These are phyloP conservation scores for Campoletis sonorensis DNA, from an alignment of 1,140 invertebrate genomes.

Conservation along the genomic window DNA sequence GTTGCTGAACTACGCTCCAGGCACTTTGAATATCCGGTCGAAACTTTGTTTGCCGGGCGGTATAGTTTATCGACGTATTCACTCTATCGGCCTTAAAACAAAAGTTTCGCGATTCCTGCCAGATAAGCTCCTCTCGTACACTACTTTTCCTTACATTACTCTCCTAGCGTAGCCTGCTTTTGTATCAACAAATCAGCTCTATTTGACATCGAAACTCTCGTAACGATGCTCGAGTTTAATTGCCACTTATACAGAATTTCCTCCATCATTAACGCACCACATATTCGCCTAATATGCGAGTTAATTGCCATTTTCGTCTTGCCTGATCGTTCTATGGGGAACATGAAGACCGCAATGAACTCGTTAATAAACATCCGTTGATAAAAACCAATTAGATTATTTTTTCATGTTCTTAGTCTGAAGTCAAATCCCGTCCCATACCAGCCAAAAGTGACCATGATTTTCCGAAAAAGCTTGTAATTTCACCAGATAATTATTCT, in stretches of 20 bases:
- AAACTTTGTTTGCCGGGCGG: background rate
- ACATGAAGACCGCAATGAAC: background rate
- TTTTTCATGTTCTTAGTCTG: too few relatives aligned
- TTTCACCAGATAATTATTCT: too few relatives aligned
- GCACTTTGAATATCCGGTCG: slow-evolving; percentile 12
- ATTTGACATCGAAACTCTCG: background rate
- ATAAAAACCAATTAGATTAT: too few relatives aligned
- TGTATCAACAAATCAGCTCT: background rate
- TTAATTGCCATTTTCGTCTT: background rate
- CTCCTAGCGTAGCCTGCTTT: background rate
- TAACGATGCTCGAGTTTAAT: background rate
- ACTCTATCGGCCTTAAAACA: background rate
- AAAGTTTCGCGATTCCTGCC: background rate
- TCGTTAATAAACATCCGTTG: too few relatives aligned
- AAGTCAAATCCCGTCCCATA: too few relatives aligned
- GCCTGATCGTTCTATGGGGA: background rate
- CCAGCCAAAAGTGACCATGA: too few relatives aligned
- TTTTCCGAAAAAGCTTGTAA: too few relatives aligned
- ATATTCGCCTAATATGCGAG: background rate
- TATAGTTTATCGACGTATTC: background rate
- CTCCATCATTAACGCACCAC: background rate
- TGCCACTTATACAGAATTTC: background rate
- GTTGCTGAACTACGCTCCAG: background rate
- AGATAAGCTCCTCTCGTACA: background rate
- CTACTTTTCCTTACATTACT: background rate